phyloP scores from a whole-genome alignment of 2,113 vertebrate species.

The Cavia aperea region DNA sequence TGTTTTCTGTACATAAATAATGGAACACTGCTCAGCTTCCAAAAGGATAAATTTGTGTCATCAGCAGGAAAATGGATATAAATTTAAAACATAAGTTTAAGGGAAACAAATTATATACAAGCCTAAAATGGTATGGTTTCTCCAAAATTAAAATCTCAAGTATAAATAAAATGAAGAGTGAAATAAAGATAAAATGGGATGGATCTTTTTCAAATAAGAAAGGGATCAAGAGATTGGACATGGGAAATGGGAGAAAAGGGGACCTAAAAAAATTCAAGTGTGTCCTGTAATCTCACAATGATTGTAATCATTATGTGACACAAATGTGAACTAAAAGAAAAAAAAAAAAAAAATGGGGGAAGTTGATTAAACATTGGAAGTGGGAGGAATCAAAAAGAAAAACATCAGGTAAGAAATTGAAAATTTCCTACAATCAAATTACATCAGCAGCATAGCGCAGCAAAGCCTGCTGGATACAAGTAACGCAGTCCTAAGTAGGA shows the following conservation, averaged over 20 bases:
- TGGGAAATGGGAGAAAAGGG: background rate
- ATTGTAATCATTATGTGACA: background rate
- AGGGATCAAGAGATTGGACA: background rate
- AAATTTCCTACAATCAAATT: background rate
- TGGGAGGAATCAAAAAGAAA: background rate
- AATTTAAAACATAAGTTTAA: background rate
- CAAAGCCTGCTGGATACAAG: background rate
- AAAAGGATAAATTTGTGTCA: background rate
- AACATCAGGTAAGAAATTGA: background rate
- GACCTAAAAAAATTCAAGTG: background rate
- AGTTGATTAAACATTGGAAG: background rate
- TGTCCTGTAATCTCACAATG: background rate
- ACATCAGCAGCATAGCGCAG: background rate
- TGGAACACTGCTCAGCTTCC: background rate
- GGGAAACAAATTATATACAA: background rate
- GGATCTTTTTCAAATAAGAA: background rate
- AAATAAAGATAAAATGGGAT: background rate
- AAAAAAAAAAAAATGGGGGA: background rate
- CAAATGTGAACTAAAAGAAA: background rate
- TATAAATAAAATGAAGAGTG: background rate
- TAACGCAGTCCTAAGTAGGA: background rate
- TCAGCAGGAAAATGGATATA: background rate
- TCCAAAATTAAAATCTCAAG: background rate
- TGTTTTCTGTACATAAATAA: background rate
- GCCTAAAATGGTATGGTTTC: background rate